Base-by-base conservation (phyloP, 2,888 invertebrate species). In the Ectemnius cavifrons region DNA sequence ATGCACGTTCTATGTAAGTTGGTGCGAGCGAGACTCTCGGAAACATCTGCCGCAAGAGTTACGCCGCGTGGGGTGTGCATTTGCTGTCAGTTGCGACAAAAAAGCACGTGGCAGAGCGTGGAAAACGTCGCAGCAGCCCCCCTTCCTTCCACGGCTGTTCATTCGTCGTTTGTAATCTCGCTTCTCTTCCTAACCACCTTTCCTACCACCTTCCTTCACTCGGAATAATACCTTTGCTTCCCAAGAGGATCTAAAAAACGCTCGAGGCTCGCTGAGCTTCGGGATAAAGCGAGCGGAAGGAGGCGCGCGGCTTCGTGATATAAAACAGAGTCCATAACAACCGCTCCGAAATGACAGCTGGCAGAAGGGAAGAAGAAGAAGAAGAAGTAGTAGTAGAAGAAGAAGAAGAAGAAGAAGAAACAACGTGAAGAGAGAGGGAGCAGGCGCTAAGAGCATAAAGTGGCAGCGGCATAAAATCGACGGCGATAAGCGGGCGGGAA, bases 31-130 rank as follows among this genome's bases (percentile, higher is more conserved):
- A 67, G 63, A 63, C 60, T 57, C 74, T 69, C 69, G 61, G 47
- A 72, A 80, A 78, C 83, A 83, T 83, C 83, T 83, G 83, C 81
- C 81, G 81, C 61, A 67, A 67, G 67, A 72, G 70, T 73, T 60
- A 75, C 81, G 73, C 75, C 64, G 81, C 81, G 81, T 83, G 84
- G 84, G 84, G 75, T 75, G 69, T 58, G 71, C 72, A 68, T 77
- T 82, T 75, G 75, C 83, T 72, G 67, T 73, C 68, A 64, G 60
- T 14, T 49, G 14, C 49, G 62, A 67, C 79, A 76, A 82, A 82
- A 80, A 80, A 58, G 58, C 57, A 70, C 67, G 70, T 75, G 37
- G 37, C 37, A 37, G 72, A 77, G 77, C 73, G 65, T 83, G 78
- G 76, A 79, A 78, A 80, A 79, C 78, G 71, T 37, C 76, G 46